Conservation (phyloP, 1,140 invertebrate genomes). For the Hypothenemus hampei region DNA sequence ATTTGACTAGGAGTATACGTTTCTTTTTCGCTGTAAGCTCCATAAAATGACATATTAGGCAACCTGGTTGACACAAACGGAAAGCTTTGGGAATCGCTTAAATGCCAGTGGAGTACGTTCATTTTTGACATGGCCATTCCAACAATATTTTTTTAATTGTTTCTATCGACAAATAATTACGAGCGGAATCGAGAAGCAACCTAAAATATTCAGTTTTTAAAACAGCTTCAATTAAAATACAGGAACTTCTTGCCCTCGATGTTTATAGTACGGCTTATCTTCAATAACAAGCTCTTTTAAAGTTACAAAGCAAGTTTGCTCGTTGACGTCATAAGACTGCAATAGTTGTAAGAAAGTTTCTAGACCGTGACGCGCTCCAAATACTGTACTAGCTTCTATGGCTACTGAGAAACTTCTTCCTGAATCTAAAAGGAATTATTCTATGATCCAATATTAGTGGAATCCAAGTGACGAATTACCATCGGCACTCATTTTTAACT, state of each 20-base stretch:
- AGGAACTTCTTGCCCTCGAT: conserved; percentile 53
- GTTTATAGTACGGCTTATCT: conserved; percentile 65
- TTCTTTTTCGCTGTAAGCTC: conserved; percentile 62
- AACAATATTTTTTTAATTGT: conserved; percentile 66
- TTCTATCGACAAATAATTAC: conserved; percentile 66
- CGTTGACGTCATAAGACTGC: conserved; percentile 40
- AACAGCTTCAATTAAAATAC: neutral
- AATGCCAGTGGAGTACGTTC: conserved; percentile 84
- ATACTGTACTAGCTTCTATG: conserved; percentile 63
- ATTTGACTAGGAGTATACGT: conserved; percentile 69
- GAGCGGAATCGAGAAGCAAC: conserved; percentile 67
- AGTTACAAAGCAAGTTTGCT: conserved; percentile 45
- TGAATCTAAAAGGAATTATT: conserved; percentile 38
- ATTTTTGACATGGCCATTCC: conserved; percentile 79
- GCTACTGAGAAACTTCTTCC: conserved; percentile 50
- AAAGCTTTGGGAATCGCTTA: conserved; percentile 80
- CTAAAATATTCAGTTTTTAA: conserved; percentile 3
- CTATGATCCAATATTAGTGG: neutral
- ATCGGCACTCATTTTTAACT: conserved; percentile 53
- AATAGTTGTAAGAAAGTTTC: conserved; percentile 70
- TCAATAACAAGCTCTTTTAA: conserved; percentile 48
- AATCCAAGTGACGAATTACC: conserved; percentile 38
- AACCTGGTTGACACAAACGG: conserved; percentile 67
- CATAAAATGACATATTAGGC: conserved; percentile 69
- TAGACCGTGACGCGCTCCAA: conserved; percentile 68